Base-by-base conservation (phyloP, 2,797 vertebrate species). In the Micrastur ruficollis region DNA sequence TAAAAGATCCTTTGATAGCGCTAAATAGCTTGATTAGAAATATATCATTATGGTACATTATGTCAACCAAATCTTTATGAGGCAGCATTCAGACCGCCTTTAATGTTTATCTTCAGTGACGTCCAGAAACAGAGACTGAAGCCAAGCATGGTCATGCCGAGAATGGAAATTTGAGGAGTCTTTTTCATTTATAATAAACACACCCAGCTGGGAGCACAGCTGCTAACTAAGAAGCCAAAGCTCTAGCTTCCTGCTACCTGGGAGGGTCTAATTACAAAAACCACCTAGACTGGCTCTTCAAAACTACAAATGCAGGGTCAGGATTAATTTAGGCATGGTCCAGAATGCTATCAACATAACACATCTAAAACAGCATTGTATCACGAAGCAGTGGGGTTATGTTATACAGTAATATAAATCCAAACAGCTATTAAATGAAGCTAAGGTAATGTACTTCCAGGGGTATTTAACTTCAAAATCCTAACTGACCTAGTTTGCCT, bases 161-260 rank as follows among this genome's bases (percentile, higher is more conserved):
- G 96, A 97, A 97, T 96, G 93, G 95, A 95, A 97, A 98, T 97
- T 89, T 89, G 97, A 97, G 94, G 88, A 97, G 91, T 96, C 95
- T 96, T 97, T 98, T 98, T 97, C 92, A 86, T 98, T 97, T 97
- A 82, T 93, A 96, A 98, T 90, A 97, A 97, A 98, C 96, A 98
- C 22, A 31, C 78, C 97, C 98, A 98, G 97, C 97, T 98, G 98
- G 95, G 96, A 97, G 65, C 96, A 97, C 98, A 98, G 97, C 97
- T 98, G 98, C 96, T 98, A 93, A 96, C 93, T 83, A 86, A 87
- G 91, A 95, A 95, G 75, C 88, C 95, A 96, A 85, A 97, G 79
- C 81, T 95, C 93, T 63, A 82, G 78, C 95, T 96, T 96, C 74
- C 81, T 88, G 92, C 90, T 98, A 96, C 97, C 98, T 98, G 93